These are phyloP conservation scores for Aphaenogaster rudis DNA, from an alignment of 1,140 invertebrate species.

Conservation along the genomic window DNA sequence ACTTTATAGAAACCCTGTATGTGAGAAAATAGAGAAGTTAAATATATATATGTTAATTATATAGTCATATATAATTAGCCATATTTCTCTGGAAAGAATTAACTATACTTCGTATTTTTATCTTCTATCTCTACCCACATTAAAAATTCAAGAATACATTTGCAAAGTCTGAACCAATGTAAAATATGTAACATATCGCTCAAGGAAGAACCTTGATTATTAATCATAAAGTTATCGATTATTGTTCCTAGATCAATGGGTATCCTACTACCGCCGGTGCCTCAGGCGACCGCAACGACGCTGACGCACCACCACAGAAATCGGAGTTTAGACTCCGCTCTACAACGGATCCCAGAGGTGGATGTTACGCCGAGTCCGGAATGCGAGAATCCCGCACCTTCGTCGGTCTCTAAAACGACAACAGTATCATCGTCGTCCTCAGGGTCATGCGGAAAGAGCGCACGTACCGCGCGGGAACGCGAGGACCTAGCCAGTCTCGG, in stretches of 20 bases:
- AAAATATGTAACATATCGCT: not conserved
- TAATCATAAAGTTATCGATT: not conserved
- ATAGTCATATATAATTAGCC: not conserved
- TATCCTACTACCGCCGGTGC: slow-evolving; percentile 91
- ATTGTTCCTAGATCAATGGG: slow-evolving; percentile 90
- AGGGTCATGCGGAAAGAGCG: slow-evolving; percentile 37
- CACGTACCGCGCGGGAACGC: slow-evolving; percentile 84
- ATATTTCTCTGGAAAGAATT: not conserved
- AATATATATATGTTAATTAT: slow-evolving; percentile 10
- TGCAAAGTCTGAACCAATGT: not conserved
- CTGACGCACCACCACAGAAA: slow-evolving; percentile 94
- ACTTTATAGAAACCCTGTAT: not conserved
- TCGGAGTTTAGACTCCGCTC: slow-evolving; percentile 94
- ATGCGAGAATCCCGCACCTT: slow-evolving; percentile 87
- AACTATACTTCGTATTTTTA: not conserved
- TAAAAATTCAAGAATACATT: not conserved
- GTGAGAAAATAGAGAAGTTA: not conserved
- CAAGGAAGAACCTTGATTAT: not conserved
- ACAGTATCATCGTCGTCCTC: slow-evolving; percentile 53
- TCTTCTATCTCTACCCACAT: not conserved
- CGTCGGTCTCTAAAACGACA: slow-evolving; percentile 78
- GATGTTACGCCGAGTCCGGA: slow-evolving; percentile 93
- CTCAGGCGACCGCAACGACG: slow-evolving; percentile 88
- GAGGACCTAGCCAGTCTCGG: slow-evolving; percentile 92
- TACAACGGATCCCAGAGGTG: slow-evolving; percentile 95